Evolutionary conservation across 23 tunicate species (phyloP).

Genomic region (Trididemnum clinides): DNA sequence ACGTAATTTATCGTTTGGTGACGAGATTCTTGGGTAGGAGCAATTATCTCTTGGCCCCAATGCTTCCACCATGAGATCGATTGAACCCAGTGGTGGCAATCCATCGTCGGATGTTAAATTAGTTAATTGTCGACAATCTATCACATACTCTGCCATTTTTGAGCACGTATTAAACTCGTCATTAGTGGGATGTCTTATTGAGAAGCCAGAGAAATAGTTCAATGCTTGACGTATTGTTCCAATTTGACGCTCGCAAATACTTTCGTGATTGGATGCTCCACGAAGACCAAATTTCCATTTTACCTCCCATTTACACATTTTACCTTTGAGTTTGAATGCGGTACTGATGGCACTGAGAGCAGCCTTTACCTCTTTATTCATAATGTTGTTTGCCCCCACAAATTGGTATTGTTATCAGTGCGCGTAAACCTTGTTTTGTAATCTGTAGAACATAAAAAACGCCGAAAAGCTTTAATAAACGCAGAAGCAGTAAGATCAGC

Average conservation of each 20-base stretch:
- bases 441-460: neutral
- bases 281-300: neutral
- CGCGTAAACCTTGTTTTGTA: neutral
- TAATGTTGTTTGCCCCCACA: neutral
- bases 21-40: neutral
- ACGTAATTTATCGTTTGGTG: neutral
- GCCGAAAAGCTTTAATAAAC: neutral
- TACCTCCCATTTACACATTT: neutral
- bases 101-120: slow-evolving; percentile 1
- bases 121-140: neutral
- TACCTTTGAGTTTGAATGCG: neutral
- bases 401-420: neutral
- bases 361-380: neutral
- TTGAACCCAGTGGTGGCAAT: neutral
- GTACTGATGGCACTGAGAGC: neutral
- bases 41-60: neutral
- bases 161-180: neutral
- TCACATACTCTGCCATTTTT: neutral
- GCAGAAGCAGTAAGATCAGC: neutral
- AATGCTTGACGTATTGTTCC: neutral
- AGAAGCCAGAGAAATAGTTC: neutral
- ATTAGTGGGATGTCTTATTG: neutral
- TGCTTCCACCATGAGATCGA: neutral
- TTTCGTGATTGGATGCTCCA: neutral
- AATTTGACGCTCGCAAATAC: neutral